A percentile compares a stretch with the other conserved stretches of the same genome.
These are phyloP conservation scores for Cydia pomonella DNA, from an alignment of 1,140 invertebrate genomes.

Conservation along the genomic window DNA sequence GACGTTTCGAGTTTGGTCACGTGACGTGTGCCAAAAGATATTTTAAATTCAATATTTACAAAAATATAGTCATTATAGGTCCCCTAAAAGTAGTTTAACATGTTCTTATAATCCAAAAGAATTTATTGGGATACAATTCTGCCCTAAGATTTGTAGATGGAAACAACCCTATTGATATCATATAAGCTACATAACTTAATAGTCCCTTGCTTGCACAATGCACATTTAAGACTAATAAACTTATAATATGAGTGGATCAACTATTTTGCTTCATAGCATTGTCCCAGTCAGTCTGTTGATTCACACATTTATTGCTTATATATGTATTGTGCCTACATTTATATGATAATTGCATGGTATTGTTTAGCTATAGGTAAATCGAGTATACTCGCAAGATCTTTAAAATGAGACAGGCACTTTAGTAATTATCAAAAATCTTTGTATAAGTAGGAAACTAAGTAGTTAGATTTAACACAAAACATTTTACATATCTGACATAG, in stretches of 20 bases:
- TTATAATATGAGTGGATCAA: background rate
- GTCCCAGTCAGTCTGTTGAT: constrained; percentile 4
- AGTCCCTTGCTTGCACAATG: background rate
- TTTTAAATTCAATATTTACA: too few relatives aligned
- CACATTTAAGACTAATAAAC: background rate
- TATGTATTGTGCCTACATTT: background rate
- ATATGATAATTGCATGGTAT: background rate
- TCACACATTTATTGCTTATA: background rate
- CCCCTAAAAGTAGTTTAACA: too few relatives aligned
- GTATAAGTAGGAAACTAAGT: too few relatives aligned
- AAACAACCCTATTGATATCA: too few relatives aligned
- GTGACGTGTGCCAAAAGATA: too few relatives aligned
- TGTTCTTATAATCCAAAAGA: too few relatives aligned
- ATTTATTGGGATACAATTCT: too few relatives aligned
- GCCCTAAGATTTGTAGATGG: too few relatives aligned
- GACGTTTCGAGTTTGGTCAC: too few relatives aligned
- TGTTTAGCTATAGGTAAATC: background rate
- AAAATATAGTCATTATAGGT: too few relatives aligned
- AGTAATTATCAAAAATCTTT: background rate
- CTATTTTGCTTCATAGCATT: background rate
- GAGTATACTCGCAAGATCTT: background rate
- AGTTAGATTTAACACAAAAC: background rate
- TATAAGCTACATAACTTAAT: too few relatives aligned
- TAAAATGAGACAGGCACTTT: background rate
- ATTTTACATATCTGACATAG: background rate